Percentiles rank a stretch among this genome's conserved stretches.
These are phyloP conservation scores for Bombus vancouverensis DNA, from an alignment of 1,140 invertebrate species.

Conservation along the genomic window DNA sequence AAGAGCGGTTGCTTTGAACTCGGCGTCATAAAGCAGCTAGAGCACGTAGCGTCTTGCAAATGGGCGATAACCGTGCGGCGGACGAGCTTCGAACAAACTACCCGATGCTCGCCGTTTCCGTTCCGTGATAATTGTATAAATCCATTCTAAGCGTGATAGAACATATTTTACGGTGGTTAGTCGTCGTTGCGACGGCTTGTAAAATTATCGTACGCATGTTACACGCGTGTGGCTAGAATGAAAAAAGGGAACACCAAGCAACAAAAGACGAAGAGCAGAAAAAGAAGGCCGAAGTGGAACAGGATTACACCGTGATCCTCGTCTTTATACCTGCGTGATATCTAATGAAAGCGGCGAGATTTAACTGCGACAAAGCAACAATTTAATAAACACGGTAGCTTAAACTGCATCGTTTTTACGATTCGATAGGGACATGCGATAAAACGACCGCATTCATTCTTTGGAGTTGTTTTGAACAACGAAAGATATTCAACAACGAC, in stretches of 20 bases:
- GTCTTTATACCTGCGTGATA: background rate
- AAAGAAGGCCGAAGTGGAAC: background rate
- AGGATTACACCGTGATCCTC: background rate
- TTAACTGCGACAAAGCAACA: background rate
- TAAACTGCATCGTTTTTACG: background rate
- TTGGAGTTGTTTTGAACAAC: background rate
- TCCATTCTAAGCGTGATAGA: slow-evolving; percentile 12
- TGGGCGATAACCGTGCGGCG: background rate
- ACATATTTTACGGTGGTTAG: slow-evolving; percentile 17
- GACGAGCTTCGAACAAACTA: slow-evolving; percentile 8
- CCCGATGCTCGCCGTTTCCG: slow-evolving; percentile 27
- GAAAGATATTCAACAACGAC: background rate
- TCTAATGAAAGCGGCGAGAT: background rate
- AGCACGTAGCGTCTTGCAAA: background rate
- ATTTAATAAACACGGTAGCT: background rate
- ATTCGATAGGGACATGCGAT: background rate
- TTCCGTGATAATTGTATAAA: slow-evolving; percentile 21
- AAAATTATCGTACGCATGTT: background rate
- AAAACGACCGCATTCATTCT: background rate
- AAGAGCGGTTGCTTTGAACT: too few relatives aligned
- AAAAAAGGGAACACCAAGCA: background rate
- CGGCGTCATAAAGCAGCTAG: background rate
- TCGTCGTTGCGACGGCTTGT: background rate
- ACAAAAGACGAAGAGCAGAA: background rate
- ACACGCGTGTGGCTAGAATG: too few relatives aligned